Base-by-base conservation (phyloP, 64 coral and sea anemone species). In the Trachythela sp. region DNA sequence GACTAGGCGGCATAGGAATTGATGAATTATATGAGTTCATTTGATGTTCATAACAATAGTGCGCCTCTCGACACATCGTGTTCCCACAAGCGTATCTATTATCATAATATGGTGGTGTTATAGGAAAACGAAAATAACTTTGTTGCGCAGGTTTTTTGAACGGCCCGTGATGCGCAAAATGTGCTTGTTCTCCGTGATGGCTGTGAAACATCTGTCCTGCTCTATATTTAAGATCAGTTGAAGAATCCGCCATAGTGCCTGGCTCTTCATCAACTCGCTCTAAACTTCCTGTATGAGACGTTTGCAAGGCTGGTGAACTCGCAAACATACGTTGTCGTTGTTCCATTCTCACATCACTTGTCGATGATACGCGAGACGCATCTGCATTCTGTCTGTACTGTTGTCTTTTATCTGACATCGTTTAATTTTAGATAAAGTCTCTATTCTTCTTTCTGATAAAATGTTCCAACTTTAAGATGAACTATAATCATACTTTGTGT, bases 31-130 rank as follows among this genome's bases (percentile, higher is more conserved):
- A 14, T 89, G 85, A 40, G 77, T 88, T 10, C 85, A 87, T 37
- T 32, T 84, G 88, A 83, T 33, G 86, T 91, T 36, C 84, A 49
- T n/a, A 85, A 83, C 92, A 77, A 36, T 95, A 99, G 70, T 85
- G 85, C 18, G 85, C 71, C 3, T 99, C 91, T 80, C 75, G 31
- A 80, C 75, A 86, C 92, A 99, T 48, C 76, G 88, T 38, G 70
- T 80, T 80, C 13, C 75, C 75, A 35, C 75, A 80, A 18, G 75
- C 91, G 88, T 93, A 95, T 6, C 89, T 80, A 29, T 93, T 91
- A 72, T 86, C 92, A 80, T 92, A 87, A 36, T 75, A 85, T 49
- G 93, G 76, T 30, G 84, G 75, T 60, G 48, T 91, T 40, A 87
- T 54, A 84, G 39, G 91, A 34, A 72, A 88, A 84, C 87, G 83